A percentile compares a stretch with the other conserved stretches of the same genome.
Evolutionary conservation across 2,797 vertebrate species (phyloP).

Genomic region (Lagorchestes hirsutus): DNA sequence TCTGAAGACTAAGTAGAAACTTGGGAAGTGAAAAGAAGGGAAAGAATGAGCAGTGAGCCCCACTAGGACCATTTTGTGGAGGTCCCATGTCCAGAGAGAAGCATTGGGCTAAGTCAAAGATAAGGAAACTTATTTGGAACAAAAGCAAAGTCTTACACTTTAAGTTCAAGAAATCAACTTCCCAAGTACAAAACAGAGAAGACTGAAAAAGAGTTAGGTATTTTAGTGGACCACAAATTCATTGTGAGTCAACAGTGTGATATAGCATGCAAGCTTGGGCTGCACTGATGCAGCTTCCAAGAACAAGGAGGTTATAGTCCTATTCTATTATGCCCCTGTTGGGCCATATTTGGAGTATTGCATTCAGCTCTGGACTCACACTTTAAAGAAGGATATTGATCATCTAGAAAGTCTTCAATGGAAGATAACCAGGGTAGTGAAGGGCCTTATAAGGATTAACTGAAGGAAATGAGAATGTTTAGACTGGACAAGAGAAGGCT

Average conservation of each 20-base stretch:
- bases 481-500: not conserved
- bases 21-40: not conserved
- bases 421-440: not conserved
- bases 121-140: not conserved
- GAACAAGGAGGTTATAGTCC: not conserved
- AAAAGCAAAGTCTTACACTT: not conserved
- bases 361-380: not conserved
- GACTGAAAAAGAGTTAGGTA: not conserved
- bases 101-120: not conserved
- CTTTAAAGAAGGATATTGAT: not conserved
- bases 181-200: not conserved
- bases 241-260: not conserved
- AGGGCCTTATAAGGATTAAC: not conserved
- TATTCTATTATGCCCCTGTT: not conserved
- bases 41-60: not conserved
- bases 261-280: not conserved
- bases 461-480: not conserved
- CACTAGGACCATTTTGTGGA: not conserved
- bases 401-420: not conserved
- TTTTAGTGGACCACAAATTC: not conserved
- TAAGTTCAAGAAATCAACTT: not conserved
- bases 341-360: not conserved
- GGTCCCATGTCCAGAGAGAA: not conserved
- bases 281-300: not conserved
- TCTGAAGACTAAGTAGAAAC: not conserved